These are phyloP conservation scores for Erebia epiphron DNA, from an alignment of 2,888 invertebrate species.

Conservation along the genomic window DNA sequence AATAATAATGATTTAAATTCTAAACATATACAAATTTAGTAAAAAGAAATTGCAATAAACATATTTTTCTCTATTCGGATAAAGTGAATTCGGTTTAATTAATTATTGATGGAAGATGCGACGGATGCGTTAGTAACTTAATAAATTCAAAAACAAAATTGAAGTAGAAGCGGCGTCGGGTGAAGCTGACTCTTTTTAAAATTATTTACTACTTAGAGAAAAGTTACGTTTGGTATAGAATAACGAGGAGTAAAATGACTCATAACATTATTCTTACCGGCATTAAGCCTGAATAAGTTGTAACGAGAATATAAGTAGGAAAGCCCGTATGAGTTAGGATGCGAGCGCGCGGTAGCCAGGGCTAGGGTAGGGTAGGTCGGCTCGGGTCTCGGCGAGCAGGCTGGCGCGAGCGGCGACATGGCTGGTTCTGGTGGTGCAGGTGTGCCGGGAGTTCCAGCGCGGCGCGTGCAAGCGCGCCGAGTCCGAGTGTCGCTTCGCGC, in stretches of 20 bases:
- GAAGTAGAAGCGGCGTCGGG: slow-evolving; percentile 73
- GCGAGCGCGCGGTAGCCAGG: slow-evolving; percentile 35
- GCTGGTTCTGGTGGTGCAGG: slow-evolving; percentile 86
- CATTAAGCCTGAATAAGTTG: no score
- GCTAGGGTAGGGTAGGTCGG: slow-evolving; percentile 23
- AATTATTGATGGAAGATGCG: slow-evolving; percentile 54
- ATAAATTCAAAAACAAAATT: slow-evolving; percentile 33
- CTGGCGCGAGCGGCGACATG: slow-evolving; percentile 59
- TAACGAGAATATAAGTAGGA: neutral
- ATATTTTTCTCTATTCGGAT: neutral
- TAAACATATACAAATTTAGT: slow-evolving; percentile 6
- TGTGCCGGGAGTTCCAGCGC: slow-evolving; percentile 99
- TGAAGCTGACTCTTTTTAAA: slow-evolving; percentile 47
- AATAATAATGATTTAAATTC: neutral
- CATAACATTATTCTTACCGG: neutral
- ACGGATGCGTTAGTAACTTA: slow-evolving; percentile 72
- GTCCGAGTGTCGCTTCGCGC: slow-evolving; percentile 99
- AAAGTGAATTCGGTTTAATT: neutral
- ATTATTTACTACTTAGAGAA: neutral
- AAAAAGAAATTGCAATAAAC: neutral
- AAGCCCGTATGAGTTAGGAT: slow-evolving; percentile 31
- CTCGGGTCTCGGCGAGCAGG: neutral
- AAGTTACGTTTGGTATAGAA: neutral
- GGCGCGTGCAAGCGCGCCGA: slow-evolving; percentile 99
- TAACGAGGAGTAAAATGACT: neutral